Conservation (phyloP, 2,797 vertebrate genomes). For the Rhinella marina region DNA sequence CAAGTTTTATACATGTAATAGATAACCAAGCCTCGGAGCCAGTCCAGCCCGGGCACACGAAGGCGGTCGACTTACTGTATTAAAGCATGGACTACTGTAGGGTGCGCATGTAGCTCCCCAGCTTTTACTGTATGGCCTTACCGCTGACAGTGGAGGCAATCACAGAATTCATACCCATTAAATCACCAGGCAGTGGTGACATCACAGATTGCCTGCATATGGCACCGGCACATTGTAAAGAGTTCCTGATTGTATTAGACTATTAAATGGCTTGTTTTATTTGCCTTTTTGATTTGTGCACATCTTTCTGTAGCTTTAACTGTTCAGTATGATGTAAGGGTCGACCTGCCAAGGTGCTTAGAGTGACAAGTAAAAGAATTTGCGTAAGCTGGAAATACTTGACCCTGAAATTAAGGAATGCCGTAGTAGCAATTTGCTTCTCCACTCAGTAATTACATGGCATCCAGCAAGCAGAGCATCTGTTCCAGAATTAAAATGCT, state of each 20-base stretch:
- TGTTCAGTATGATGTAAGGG: constrained; percentile 5
- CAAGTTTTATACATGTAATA: constrained; percentile 53
- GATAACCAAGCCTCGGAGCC: constrained; percentile 53
- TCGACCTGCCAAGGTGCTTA: constrained; percentile 48
- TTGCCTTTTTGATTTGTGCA: constrained; percentile 16
- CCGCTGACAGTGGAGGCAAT: background rate
- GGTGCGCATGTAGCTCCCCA: background rate
- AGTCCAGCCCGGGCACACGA: constrained; percentile 11
- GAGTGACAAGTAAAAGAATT: constrained; percentile 34
- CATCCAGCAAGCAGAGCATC: constrained; percentile 65
- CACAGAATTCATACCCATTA: background rate
- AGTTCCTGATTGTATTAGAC: background rate
- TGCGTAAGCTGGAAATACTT: constrained; percentile 62
- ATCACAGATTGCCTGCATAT: background rate
- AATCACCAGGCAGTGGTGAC: background rate
- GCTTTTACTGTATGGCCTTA: background rate
- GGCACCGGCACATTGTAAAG: background rate
- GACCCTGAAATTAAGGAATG: constrained; percentile 65
- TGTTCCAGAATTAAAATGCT: constrained; percentile 65
- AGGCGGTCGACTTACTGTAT: background rate
- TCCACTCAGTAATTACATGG: constrained; percentile 56
- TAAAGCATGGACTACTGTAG: background rate
- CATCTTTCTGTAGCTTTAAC: background rate
- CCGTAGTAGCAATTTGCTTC: constrained; percentile 59
- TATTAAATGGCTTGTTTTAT: background rate